Conservation (phyloP, 2,113 vertebrate genomes). For the Melanocharis versteri region DNA sequence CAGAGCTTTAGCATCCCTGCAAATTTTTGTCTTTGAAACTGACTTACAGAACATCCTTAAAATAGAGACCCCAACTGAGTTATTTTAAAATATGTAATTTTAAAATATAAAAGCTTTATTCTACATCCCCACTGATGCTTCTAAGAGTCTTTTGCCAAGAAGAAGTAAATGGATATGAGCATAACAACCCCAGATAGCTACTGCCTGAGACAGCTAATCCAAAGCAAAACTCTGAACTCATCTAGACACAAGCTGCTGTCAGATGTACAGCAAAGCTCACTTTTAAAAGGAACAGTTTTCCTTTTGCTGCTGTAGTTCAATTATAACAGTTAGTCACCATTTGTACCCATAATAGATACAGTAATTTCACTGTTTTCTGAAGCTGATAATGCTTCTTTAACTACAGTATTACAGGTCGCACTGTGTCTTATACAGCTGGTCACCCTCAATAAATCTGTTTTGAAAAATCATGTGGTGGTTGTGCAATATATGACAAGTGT, state of each 20-base stretch:
- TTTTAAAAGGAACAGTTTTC: background rate
- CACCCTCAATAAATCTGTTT: constrained; percentile 38
- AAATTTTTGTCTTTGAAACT: background rate
- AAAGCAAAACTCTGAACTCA: background rate
- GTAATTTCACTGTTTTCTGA: constrained; percentile 26
- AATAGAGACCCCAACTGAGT: background rate
- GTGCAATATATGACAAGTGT: constrained; percentile 36
- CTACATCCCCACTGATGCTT: background rate
- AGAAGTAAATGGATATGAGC: background rate
- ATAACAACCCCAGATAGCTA: background rate
- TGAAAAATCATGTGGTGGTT: constrained; percentile 27
- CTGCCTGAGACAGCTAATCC: background rate
- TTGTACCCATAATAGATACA: background rate
- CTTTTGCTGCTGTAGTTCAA: background rate
- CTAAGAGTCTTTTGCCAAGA: background rate
- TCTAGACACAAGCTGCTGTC: background rate
- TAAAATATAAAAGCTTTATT: background rate
- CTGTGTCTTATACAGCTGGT: background rate
- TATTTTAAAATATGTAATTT: background rate
- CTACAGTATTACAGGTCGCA: background rate
- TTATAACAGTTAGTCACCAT: background rate
- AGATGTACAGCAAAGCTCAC: background rate
- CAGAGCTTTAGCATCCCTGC: background rate
- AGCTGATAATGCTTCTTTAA: constrained; percentile 34
- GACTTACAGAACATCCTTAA: background rate